Evolutionary conservation across 2,113 vertebrate species (phyloP).

Genomic region (Cariama cristata): DNA sequence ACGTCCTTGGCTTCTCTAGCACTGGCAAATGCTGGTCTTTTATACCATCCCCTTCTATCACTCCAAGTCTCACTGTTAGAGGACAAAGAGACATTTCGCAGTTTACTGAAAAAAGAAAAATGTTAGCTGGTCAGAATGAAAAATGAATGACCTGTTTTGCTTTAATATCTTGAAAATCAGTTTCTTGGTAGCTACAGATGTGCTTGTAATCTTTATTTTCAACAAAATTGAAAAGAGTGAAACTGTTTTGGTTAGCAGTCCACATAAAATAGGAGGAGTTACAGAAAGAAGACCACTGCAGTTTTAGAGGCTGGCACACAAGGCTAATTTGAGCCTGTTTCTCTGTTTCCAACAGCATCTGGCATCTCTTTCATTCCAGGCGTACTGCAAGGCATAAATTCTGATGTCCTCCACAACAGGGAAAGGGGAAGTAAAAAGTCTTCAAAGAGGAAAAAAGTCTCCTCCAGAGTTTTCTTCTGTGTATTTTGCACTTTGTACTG

Average conservation of each 20-base stretch:
- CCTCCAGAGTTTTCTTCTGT: not conserved
- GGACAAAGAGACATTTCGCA: constrained; percentile 5
- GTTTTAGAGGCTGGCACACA: not conserved
- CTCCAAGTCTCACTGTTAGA: not conserved
- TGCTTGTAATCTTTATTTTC: not conserved
- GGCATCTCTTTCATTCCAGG: not conserved
- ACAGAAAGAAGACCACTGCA: not conserved
- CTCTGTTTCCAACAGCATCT: not conserved
- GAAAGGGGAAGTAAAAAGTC: not conserved
- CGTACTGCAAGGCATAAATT: not conserved
- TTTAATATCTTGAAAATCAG: not conserved
- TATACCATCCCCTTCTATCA: not conserved
- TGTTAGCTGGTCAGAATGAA: not conserved
- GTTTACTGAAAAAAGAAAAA: not conserved
- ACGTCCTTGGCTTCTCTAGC: constrained; percentile 43
- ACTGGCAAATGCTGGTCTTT: constrained; percentile 12
- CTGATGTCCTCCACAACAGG: not conserved
- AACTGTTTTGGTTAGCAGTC: not conserved
- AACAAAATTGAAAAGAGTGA: not conserved
- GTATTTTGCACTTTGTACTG: not conserved
- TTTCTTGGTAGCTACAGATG: not conserved
- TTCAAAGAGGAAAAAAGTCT: not conserved
- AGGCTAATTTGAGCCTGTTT: not conserved
- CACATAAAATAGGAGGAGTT: not conserved
- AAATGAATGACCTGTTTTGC: not conserved